phyloP scores from a whole-genome alignment of 2,888 invertebrate genomes.

The Eupeodes luniger region DNA sequence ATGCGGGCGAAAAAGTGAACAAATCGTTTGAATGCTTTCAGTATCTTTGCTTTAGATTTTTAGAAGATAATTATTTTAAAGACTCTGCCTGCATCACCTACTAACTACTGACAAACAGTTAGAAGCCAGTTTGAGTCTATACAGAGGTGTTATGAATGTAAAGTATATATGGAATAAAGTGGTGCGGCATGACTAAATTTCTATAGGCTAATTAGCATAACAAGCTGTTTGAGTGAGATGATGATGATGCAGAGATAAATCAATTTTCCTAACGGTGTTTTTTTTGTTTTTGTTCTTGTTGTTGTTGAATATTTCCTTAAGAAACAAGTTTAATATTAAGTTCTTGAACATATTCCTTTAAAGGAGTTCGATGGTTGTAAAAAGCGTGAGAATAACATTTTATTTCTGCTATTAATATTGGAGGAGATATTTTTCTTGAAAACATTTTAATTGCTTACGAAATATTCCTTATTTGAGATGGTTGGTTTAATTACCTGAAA shows the following conservation, averaged over 20 bases:
- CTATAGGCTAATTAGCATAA: constrained; percentile 20
- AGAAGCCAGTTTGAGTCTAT: too few species aligned
- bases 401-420: too few species aligned
- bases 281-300: neutral
- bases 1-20: constrained; percentile 23
- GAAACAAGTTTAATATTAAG: too few species aligned
- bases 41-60: neutral
- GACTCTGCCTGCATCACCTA: neutral
- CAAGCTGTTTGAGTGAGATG: neutral
- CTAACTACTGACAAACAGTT: neutral
- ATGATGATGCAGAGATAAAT: neutral
- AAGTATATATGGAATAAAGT: neutral
- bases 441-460: too few species aligned
- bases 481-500: too few species aligned
- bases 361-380: too few species aligned
- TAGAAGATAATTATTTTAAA: neutral
- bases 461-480: too few species aligned
- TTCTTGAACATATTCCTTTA: too few species aligned
- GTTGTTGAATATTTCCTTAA: too few species aligned
- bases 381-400: too few species aligned
- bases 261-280: neutral
- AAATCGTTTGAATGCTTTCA: constrained; percentile 24
- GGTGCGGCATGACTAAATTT: constrained; percentile 12
- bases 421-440: too few species aligned
- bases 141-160: constrained; percentile 8